phyloP scores from a whole-genome alignment of 2,888 invertebrate species.

The Teleogryllus oceanicus region DNA sequence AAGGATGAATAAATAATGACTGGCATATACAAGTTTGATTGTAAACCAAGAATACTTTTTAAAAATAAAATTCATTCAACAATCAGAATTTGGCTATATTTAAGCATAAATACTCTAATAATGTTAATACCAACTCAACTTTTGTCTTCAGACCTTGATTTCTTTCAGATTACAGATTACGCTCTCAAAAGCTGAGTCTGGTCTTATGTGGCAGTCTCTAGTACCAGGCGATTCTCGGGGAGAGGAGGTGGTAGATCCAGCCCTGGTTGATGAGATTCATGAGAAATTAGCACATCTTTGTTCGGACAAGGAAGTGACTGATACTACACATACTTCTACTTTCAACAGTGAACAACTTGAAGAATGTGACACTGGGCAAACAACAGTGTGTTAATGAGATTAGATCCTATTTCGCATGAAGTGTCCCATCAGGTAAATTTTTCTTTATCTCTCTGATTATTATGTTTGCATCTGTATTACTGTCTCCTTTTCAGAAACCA shows the following conservation, averaged over 20 bases:
- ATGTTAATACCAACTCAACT: too few relatives aligned
- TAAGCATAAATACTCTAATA: too few relatives aligned
- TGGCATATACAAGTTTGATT: too few relatives aligned
- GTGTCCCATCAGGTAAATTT: conserved; percentile 21
- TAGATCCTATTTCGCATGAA: background rate
- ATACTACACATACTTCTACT: conserved; percentile 26
- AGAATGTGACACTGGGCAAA: conserved; percentile 65
- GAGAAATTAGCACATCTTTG: conserved; percentile 60
- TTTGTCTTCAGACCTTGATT: background rate
- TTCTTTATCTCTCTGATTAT: background rate
- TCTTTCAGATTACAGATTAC: conserved; percentile 56
- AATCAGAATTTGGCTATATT: too few relatives aligned
- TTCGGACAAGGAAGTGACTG: conserved; percentile 56
- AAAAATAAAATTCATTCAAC: background rate
- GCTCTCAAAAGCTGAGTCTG: conserved; percentile 56
- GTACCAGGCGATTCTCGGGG: conserved; percentile 59
- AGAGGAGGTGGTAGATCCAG: conserved; percentile 60
- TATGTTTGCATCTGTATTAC: too few relatives aligned
- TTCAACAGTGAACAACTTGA: conserved; percentile 64
- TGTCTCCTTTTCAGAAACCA: too few relatives aligned
- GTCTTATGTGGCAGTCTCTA: conserved; percentile 59
- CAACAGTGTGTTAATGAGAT: background rate
- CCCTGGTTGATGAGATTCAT: conserved; percentile 58
- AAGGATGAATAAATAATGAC: too few relatives aligned
- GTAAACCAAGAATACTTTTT: background rate